phyloP scores from a whole-genome alignment of 2,888 invertebrate genomes.

The Heliconius ethilla region DNA sequence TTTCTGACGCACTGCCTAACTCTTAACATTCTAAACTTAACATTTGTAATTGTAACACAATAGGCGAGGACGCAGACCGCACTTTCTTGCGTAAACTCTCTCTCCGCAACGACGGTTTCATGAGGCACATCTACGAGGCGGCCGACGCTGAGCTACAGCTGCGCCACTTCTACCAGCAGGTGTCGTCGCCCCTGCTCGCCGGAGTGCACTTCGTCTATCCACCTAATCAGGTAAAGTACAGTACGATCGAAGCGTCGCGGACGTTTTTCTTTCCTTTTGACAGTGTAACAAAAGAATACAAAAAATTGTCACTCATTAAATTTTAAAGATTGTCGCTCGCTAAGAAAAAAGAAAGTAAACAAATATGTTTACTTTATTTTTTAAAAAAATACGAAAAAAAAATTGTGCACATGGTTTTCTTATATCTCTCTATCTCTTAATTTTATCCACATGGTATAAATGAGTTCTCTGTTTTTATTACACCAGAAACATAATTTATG shows the following conservation, averaged over 20 bases:
- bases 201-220: slow-evolving; percentile 85
- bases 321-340: not conserved
- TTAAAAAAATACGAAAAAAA: no score
- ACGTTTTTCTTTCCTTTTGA: no score
- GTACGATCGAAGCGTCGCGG: no score
- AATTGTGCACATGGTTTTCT: no score
- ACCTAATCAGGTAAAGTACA: slow-evolving; percentile 67
- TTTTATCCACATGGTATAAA: no score
- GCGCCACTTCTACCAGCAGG: slow-evolving; percentile 85
- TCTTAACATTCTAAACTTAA: not conserved
- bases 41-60: not conserved
- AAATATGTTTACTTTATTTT: no score
- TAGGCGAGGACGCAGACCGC: slow-evolving; percentile 85
- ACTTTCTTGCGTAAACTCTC: slow-evolving; percentile 85
- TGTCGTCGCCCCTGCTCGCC: slow-evolving; percentile 85
- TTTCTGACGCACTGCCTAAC: no score
- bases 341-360: no score
- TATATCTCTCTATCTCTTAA: no score
- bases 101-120: slow-evolving; percentile 84
- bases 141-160: slow-evolving; percentile 86
- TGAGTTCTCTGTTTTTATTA: no score
- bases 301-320: not conserved
- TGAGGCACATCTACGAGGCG: slow-evolving; percentile 87
- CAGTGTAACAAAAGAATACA: no score
- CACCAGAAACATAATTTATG: no score